phyloP scores from a whole-genome alignment of 2,888 invertebrate genomes.

The Notodonta ziczac region DNA sequence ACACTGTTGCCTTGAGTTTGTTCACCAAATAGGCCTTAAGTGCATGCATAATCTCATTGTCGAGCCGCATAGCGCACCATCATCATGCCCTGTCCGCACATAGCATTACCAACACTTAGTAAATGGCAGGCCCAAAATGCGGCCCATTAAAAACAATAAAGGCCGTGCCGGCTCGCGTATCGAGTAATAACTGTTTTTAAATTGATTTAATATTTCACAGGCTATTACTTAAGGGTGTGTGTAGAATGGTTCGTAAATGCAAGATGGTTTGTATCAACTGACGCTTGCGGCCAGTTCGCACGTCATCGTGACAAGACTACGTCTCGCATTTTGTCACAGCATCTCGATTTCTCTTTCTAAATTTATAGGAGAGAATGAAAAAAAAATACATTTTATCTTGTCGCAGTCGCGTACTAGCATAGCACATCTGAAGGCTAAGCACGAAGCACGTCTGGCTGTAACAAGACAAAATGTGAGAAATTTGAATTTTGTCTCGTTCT shows the following conservation, averaged over 20 bases:
- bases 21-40: not conserved
- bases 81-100: conserved; percentile 6
- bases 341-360: no score
- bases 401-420: no score
- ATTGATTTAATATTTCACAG: conserved; percentile 73
- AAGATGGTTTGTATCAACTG: no score
- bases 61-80: not conserved
- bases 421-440: no score
- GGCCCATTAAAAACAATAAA: conserved; percentile 54
- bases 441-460: no score
- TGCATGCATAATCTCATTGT: conserved; percentile 1
- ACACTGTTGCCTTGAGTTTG: not conserved
- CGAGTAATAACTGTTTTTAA: conserved; percentile 64
- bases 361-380: no score
- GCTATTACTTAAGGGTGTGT: conserved; percentile 48
- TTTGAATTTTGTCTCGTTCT: no score
- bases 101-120: conserved; percentile 38
- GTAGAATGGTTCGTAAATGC: conserved; percentile 6
- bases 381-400: no score
- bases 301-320: no score
- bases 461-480: no score
- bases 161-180: conserved; percentile 25
- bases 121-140: conserved; percentile 35
- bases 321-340: no score
- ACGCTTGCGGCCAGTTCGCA: no score